Base-by-base conservation (phyloP, 2,888 invertebrate species). In the Cosmia pyralina region DNA sequence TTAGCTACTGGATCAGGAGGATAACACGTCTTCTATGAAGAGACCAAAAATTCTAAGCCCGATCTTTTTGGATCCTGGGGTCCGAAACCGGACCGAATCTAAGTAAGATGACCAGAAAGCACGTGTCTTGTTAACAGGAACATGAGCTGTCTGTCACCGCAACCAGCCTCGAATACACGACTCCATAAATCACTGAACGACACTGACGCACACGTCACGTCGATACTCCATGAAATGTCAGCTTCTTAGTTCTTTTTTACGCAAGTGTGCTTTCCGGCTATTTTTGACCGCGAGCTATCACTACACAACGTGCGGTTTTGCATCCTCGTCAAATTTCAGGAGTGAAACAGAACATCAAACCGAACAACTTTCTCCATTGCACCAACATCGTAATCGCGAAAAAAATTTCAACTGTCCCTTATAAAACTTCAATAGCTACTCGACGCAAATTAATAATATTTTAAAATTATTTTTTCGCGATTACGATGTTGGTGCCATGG, bases 251-350 rank as follows among this genome's bases (percentile, higher is more conserved):
- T 13, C 48, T 68, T 62, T 80, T 71, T 65, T 41, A 55, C 17
- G 64, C 48, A 55, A 34, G 53, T 68, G 64, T 65, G 50, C 46
- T 63, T 46, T 64, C 52, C 50, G 38, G 22, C 22, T 79, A 70
- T 81, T 81, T 70, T 46, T 57, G 48, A 46, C 52, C 19, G 38
- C 59, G 28, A 81, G 53, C 63, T 70, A 52, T 75, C 59, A 28
- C 55, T 28, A 57, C n/a, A n/a, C n/a, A n/a, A n/a, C n/a, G n/a
- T n/a, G n/a, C n/a, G n/a, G n/a, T n/a, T n/a, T n/a, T n/a, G n/a
- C n/a, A n/a, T n/a, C n/a, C n/a, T n/a, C n/a, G n/a, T n/a, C n/a
- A n/a, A n/a, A n/a, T n/a, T n/a, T n/a, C n/a, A n/a, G n/a, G n/a
- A n/a, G n/a, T n/a, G n/a, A n/a, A n/a, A n/a, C n/a, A n/a, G n/a